Base-by-base conservation (phyloP, 2,113 vertebrate genomes). In the Dromiciops gliroides region DNA sequence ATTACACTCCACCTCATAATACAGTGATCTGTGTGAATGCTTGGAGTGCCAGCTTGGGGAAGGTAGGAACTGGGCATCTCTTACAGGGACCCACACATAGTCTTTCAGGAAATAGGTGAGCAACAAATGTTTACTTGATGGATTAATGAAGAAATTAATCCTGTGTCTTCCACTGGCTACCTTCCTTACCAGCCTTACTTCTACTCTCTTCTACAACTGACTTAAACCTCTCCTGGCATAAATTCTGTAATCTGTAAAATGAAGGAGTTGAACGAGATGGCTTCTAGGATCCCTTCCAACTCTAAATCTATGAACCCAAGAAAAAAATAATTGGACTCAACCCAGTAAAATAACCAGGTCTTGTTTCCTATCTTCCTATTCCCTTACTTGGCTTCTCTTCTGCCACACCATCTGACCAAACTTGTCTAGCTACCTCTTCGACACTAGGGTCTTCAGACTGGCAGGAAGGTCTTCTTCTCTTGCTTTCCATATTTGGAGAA, bases 341-440 rank as follows among this genome's bases (percentile, higher is more conserved):
- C n/a, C 19, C 67, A 83, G 37, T 44, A 22, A 83, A 83, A 44
- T 83, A 83, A 44, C 25, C 8, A 50, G 90, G 52, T 48, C 91
- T 90, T n/a, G 1, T 60, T 93, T 91, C 93, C 31, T 19, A 0
- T 19, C 67, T 83, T 37, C 50, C 50, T 47, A 48, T 91, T 92
- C 28, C 94, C 93, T 83, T 60, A 48, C 23, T n/a, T 19, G 90
- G 16, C 24, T 90, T 25, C 0, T 0, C 11, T 96, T 89, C 93
- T 50, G 7, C 48, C 49, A 53, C 89, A 91, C 90, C 90, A 90
- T 88, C 91, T 49, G 51, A 93, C 60, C 89, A 97, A 67, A 92
- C 92, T 96, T 96, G 95, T 97, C 93, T 50, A 97, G 97, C 96
- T 96, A 95, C 94, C 97, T 97, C 94, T 94, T 97, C 95, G 95